Evolutionary conservation across 2,888 invertebrate species (phyloP), one percentile per base, ranked within the genome.

Genomic region (Microctonus aethiopoides): DNA sequence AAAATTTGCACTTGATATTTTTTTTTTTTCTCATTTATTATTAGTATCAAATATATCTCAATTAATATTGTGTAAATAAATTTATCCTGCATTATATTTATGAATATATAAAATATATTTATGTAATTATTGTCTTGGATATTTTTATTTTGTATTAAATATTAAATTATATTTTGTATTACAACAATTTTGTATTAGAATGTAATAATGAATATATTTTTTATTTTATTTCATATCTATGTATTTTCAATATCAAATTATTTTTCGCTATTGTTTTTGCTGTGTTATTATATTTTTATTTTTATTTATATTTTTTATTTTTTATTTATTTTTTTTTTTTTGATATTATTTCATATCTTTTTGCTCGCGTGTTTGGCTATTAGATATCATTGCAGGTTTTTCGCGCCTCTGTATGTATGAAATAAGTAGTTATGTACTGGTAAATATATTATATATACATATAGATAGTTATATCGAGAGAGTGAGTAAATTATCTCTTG

Each of bases 301-400:
- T 60, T 3, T 51, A 32, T 36, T 60, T 32, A 13, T 56, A 60
- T 32, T 39, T 51, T 51, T 65, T 66, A 29, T 64, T 61, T n/a
- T 60, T 70, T 39, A 41, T 67, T 56, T 24, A 39, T 54, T 61
- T 46, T 52, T 46, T 52, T 61, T n/a, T 36, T 57, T 63, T 51
- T 32, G 24, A 36, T 54, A 64, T 61, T 71, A 56, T 51, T 22
- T n/a, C 13, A 20, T 46, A 69, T 65, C 59, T 63, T 57, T 34
- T 64, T 32, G 46, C 69, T 65, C 60, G 59, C 59, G 46, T 46
- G 3, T 46, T n/a, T 54, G 54, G 60, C 65, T 69, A 59, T 69
- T 69, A 65, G 65, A 65, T 65, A 65, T 69, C 69, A 65, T 69
- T 69, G 64, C 69, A 26, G 51, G 59, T 60, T 69, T 65, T 60